Evolutionary conservation across 2,113 vertebrate species (phyloP).

Genomic region (Microcebus lehilahytsara): DNA sequence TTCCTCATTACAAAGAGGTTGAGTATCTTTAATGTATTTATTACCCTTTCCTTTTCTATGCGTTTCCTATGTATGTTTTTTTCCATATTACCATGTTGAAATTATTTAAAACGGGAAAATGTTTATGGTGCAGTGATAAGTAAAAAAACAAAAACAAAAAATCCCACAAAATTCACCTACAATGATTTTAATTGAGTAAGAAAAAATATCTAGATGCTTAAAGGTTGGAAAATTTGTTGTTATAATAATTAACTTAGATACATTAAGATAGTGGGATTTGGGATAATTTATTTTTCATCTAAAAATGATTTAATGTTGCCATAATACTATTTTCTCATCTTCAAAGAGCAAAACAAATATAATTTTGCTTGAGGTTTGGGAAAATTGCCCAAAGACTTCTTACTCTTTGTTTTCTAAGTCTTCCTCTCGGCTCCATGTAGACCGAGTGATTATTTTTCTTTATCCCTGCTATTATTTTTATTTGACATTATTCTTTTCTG

Average conservation of each 20-base stretch:
- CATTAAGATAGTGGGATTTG: not conserved
- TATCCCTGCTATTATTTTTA: slow-evolving; percentile 64
- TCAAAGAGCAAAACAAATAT: slow-evolving; percentile 43
- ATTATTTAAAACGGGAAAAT: slow-evolving; percentile 48
- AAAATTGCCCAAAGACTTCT: slow-evolving; percentile 1
- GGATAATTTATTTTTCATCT: slow-evolving; percentile 40
- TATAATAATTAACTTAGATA: not conserved
- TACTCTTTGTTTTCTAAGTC: slow-evolving; percentile 37
- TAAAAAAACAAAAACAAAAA: not conserved
- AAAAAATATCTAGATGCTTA: slow-evolving; percentile 18
- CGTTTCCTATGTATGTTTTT: not conserved
- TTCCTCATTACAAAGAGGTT: not conserved
- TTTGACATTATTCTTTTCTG: slow-evolving; percentile 58
- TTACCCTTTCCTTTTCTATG: not conserved
- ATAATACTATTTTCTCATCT: slow-evolving; percentile 52
- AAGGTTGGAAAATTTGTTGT: slow-evolving; percentile 29
- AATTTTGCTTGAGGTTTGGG: slow-evolving; percentile 35
- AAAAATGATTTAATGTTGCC: slow-evolving; percentile 4
- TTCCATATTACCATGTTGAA: not conserved
- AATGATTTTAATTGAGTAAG: slow-evolving; percentile 17
- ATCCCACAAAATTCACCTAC: not conserved
- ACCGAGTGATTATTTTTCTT: slow-evolving; percentile 65
- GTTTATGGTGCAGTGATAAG: not conserved
- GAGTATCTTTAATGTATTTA: not conserved
- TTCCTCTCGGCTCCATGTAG: slow-evolving; percentile 40